A percentile compares a stretch with the other conserved stretches of the same genome.
Conservation (phyloP, 2,797 vertebrate species). For the Anolis apletophallus region DNA sequence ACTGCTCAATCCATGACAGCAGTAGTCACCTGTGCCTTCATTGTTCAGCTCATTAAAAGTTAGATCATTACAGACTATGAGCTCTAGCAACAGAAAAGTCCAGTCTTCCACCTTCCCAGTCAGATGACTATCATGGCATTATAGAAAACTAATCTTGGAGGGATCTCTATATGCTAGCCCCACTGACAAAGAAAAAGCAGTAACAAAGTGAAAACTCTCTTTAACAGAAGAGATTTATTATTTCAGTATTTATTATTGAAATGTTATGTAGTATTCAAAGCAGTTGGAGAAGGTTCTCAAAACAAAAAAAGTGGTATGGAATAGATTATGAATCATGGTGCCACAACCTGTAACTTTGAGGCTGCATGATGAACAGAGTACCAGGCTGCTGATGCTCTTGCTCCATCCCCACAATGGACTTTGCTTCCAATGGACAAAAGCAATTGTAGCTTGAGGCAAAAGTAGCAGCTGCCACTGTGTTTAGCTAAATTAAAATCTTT, state of each 20-base stretch:
- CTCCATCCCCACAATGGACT: neutral
- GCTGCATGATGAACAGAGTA: neutral
- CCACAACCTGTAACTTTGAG: neutral
- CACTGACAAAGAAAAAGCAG: neutral
- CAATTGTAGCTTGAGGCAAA: constrained; percentile 38
- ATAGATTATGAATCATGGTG: neutral
- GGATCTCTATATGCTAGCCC: neutral
- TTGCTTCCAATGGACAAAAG: constrained; percentile 34
- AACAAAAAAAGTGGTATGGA: neutral
- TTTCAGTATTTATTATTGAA: constrained; percentile 4
- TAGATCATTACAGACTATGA: neutral
- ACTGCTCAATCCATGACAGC: neutral
- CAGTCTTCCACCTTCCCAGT: neutral
- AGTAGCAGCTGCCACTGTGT: constrained; percentile 44
- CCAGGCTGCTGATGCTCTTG: neutral
- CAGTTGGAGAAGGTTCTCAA: neutral
- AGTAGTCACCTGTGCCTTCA: neutral
- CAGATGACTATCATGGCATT: no score
- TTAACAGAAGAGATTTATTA: neutral
- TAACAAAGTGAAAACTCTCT: constrained; percentile 1
- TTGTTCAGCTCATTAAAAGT: neutral
- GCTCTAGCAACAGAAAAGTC: neutral
- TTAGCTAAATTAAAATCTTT: constrained; percentile 58
- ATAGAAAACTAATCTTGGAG: neutral
- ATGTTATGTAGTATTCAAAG: neutral